These are phyloP conservation scores for Coremacera marginata DNA, from an alignment of 2,888 invertebrate species.

Conservation along the genomic window DNA sequence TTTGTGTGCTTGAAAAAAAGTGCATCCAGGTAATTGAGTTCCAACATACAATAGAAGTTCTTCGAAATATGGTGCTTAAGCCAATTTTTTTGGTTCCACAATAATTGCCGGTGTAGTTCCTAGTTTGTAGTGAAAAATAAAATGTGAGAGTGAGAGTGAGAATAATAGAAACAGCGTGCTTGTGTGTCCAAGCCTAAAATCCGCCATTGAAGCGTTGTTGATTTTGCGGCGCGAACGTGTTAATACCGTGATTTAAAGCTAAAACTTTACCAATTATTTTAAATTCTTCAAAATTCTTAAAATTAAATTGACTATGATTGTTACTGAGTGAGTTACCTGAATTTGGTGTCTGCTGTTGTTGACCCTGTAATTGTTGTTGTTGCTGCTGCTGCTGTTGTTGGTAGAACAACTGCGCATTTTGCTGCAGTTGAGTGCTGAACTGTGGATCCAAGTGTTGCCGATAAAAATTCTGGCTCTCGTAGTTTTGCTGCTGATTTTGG, in stretches of 20 bases:
- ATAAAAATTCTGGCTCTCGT: constrained; percentile 66
- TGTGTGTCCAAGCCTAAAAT: constrained; percentile 53
- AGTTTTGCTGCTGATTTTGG: constrained; percentile 46
- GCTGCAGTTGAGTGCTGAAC: constrained; percentile 63
- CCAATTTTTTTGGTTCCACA: background rate
- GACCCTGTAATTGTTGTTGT: constrained; percentile 52
- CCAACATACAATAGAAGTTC: background rate
- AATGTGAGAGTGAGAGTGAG: background rate
- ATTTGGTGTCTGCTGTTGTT: constrained; percentile 36
- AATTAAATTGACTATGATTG: constrained; percentile 59
- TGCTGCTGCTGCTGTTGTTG: constrained; percentile 53
- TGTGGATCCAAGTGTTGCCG: constrained; percentile 63
- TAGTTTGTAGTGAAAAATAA: constrained; percentile 4
- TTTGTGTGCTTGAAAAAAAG: background rate
- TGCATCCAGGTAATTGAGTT: background rate
- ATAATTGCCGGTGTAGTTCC: background rate
- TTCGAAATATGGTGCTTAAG: background rate
- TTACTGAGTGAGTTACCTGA: constrained; percentile 55
- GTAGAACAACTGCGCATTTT: constrained; percentile 67
- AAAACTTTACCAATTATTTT: constrained; percentile 86
- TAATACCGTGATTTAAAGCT: constrained; percentile 82
- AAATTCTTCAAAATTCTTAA: constrained; percentile 76
- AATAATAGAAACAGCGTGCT: background rate
- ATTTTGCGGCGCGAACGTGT: constrained; percentile 67
- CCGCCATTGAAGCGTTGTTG: constrained; percentile 60